Base-by-base conservation (phyloP, 2,888 invertebrate genomes). In the Drosophila formosana region DNA sequence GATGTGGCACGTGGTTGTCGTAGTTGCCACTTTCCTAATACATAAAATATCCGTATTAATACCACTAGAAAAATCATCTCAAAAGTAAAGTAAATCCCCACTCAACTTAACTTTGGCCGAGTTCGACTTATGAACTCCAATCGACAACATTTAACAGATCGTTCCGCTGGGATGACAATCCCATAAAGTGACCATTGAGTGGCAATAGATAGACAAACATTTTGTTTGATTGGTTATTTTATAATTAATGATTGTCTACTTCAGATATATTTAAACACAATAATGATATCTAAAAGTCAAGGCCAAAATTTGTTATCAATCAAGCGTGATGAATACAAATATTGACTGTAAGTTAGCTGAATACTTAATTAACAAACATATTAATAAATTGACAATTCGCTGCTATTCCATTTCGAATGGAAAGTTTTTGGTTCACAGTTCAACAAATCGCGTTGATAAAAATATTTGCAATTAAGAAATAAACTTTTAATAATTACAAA, bases 1-100 rank as follows among this genome's bases (percentile, higher is more conserved):
- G 68, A 72, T 82, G 70, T 84, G 82, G 85, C 68, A 80, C 78
- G 77, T 70, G 67, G 68, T 77, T 67, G 71, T 68, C 62, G 43
- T 61, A 60, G 69, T 45, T 66, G 64, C 53, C 58, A 66, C 60
- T 70, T 64, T 46, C 26, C 49, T 49, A 34, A 45, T 51, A 37
- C 39, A 51, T 46, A 43, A 53, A 57, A 41, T 58, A 45, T 66
- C 50, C 66, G 62, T 66, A 67, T 61, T 75, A 78, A 75, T 69
- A 41, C 74, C 68, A 68, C 26, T 9, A 57, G 49, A 5, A 68
- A 57, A 47, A 46, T 25, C 49, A 56, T 43, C 49, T 57, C 18
- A 50, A 39, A 50, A 47, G 43, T 50, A 45, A 18, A 18, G 1
- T 18, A 18, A 18, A 41, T 18, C 5, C 5, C 37, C 37, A 2